Evolutionary conservation across 2,797 vertebrate species (phyloP).

Genomic region (Mycteria americana): DNA sequence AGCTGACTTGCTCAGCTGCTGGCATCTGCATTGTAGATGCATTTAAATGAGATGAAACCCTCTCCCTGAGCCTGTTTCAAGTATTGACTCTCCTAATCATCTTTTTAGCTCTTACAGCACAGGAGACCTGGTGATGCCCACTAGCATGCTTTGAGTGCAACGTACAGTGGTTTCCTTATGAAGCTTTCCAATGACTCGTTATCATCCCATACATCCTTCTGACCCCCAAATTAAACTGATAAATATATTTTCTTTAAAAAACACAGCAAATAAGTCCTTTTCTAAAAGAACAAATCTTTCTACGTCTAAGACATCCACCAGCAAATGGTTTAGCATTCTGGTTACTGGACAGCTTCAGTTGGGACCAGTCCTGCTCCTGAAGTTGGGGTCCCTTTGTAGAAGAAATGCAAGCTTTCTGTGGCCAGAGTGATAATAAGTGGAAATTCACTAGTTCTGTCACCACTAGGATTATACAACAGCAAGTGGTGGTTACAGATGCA

Average conservation of each 20-base stretch:
- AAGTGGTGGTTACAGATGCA: not conserved
- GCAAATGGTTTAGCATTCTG: not conserved
- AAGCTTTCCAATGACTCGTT: not conserved
- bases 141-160: not conserved
- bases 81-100: not conserved
- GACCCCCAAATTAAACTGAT: not conserved
- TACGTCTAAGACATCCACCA: not conserved
- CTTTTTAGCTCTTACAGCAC: not conserved
- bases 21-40: not conserved
- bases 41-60: not conserved
- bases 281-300: not conserved
- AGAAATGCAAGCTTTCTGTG: not conserved
- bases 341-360: not conserved
- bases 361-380: not conserved
- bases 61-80: not conserved
- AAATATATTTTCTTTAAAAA: not conserved
- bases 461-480: not conserved
- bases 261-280: not conserved
- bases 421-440: not conserved
- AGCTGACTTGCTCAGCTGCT: not conserved
- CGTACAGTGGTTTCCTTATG: not conserved
- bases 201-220: not conserved
- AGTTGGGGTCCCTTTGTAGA: not conserved
- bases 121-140: not conserved
- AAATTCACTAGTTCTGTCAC: not conserved